Evolutionary conservation across 2,797 vertebrate genomes (phyloP).

Genomic region (Sebastes vulpes): DNA sequence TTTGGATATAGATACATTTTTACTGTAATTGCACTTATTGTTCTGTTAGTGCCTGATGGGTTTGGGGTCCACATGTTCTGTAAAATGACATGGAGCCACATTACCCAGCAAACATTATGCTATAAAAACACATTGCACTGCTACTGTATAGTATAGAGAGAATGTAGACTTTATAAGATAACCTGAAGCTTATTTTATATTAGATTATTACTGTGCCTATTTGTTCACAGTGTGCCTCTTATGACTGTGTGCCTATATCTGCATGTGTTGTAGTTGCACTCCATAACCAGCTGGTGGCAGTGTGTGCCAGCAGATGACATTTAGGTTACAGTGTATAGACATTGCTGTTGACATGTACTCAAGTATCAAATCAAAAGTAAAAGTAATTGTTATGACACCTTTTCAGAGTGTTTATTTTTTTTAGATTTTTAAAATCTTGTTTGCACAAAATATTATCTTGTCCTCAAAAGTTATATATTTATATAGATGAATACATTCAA

Average conservation of each 20-base stretch:
- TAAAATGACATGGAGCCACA: background rate
- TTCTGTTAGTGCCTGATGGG: background rate
- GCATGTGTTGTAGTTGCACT: constrained; percentile 20
- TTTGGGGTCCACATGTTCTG: background rate
- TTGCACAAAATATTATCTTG: background rate
- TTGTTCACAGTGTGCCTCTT: background rate
- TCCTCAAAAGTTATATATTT: background rate
- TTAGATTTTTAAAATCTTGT: background rate
- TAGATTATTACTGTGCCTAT: background rate
- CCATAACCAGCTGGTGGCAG: constrained; percentile 48
- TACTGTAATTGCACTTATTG: background rate
- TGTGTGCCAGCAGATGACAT: background rate
- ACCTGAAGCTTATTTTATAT: background rate
- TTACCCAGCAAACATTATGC: background rate
- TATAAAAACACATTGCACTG: background rate
- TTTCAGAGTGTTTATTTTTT: background rate
- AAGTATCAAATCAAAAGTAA: background rate
- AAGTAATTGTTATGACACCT: background rate
- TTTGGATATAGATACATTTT: background rate
- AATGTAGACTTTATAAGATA: background rate
- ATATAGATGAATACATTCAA: no score
- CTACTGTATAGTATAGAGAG: background rate
- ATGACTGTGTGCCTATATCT: background rate
- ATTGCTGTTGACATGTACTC: background rate
- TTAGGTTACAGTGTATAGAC: background rate